phyloP scores from a whole-genome alignment of 2,888 invertebrate species.

The Diploptera punctata region DNA sequence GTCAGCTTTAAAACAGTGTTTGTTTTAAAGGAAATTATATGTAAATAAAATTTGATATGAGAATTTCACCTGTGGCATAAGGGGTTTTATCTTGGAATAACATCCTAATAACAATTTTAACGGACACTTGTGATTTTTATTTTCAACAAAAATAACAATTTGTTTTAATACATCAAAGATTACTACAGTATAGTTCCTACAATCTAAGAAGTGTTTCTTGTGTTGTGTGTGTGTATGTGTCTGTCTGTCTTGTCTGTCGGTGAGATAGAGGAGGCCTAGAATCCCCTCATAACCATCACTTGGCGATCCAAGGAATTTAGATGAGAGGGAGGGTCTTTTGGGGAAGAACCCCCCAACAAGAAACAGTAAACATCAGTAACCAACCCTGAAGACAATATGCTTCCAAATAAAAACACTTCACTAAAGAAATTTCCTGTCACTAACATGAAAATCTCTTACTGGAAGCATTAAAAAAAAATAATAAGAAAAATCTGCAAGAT shows the following conservation, averaged over 20 bases:
- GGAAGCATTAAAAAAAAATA: conserved; percentile 22
- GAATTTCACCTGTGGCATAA: too few species aligned
- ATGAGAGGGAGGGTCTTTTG: too few species aligned
- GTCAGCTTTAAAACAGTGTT: too few species aligned
- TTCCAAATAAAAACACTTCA: conserved; percentile 17
- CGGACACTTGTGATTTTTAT: conserved; percentile 53
- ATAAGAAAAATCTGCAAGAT: background rate
- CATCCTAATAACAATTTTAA: background rate
- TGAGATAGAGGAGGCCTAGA: conserved; percentile 20
- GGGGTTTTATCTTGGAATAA: background rate
- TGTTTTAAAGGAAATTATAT: too few species aligned
- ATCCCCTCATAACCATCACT: background rate
- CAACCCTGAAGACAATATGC: conserved; percentile 24
- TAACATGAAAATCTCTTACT: background rate
- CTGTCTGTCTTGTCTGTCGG: conserved; percentile 1
- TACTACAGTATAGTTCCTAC: conserved; percentile 34
- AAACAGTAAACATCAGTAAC: conserved; percentile 21
- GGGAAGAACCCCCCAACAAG: conserved; percentile 15
- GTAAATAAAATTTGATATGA: too few species aligned
- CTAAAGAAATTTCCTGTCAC: background rate
- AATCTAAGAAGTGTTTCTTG: conserved; percentile 21
- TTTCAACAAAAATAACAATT: conserved; percentile 57
- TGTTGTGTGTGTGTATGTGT: conserved; percentile 7
- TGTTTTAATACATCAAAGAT: conserved; percentile 39
- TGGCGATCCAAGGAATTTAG: background rate